These are phyloP conservation scores for Thamnaconus septentrionalis DNA, from an alignment of 2,113 vertebrate species.

Conservation along the genomic window DNA sequence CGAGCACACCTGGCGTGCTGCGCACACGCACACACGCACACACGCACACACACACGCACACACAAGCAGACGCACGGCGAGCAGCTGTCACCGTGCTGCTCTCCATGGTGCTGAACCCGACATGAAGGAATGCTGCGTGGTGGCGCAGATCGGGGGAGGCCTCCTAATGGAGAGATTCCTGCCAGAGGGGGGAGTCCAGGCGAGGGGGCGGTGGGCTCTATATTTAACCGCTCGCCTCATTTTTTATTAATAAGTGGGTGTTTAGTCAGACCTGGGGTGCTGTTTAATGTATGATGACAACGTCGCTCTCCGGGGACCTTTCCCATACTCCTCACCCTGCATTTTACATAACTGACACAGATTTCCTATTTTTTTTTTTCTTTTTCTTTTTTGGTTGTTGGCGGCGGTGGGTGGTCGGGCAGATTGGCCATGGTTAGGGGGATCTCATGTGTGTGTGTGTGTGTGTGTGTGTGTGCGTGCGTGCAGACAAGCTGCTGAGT, in stretches of 20 bases:
- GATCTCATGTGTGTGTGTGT: constrained; percentile 22
- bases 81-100: constrained; percentile 37
- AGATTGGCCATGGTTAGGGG: constrained; percentile 36
- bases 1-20: constrained; percentile 76
- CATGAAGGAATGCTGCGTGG: constrained; percentile 25
- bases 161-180: constrained; percentile 48
- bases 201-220: constrained; percentile 43
- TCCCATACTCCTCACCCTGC: constrained; percentile 52
- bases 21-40: constrained; percentile 45
- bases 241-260: constrained; percentile 76
- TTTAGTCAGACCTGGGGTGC: constrained; percentile 76
- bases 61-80: not conserved
- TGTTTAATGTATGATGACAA: constrained; percentile 79
- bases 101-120: constrained; percentile 73
- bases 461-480: constrained; percentile 37
- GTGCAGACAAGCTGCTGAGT: constrained; percentile 51
- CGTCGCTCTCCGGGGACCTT: constrained; percentile 65
- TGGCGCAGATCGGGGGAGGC: constrained; percentile 1
- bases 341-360: constrained; percentile 72
- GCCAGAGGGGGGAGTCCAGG: constrained; percentile 29
- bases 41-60: constrained; percentile 1
- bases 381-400: too few relatives aligned
- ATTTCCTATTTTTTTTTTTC: constrained; percentile 21
- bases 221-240: constrained; percentile 70
- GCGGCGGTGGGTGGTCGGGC: constrained; percentile 8